Evolutionary conservation across 2,888 invertebrate species (phyloP).

Genomic region (Lissonota sp.): DNA sequence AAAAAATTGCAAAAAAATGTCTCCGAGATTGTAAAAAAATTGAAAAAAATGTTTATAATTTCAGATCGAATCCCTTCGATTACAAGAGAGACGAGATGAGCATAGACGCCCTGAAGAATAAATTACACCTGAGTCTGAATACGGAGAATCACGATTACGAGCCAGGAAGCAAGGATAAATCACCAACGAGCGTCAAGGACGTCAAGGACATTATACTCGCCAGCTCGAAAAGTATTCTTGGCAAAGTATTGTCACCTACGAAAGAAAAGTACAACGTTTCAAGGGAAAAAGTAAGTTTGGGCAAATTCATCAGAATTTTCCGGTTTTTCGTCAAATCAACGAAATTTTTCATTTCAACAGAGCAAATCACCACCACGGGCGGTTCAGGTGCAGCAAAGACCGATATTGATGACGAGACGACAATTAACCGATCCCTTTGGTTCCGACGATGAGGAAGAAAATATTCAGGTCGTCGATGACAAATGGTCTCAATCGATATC

Average conservation of each 20-base stretch:
- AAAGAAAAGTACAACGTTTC: constrained; percentile 86
- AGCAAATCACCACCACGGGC: constrained; percentile 83
- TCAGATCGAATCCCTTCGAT: constrained; percentile 82
- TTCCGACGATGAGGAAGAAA: constrained; percentile 90
- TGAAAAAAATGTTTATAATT: not conserved
- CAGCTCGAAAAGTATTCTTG: constrained; percentile 90
- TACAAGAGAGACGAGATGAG: constrained; percentile 80
- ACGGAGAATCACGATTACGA: constrained; percentile 80
- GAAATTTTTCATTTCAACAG: constrained; percentile 70
- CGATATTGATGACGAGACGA: constrained; percentile 91
- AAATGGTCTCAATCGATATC: constrained; percentile 81
- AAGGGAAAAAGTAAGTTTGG: constrained; percentile 82
- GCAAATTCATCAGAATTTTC: constrained; percentile 12
- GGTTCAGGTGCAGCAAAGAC: constrained; percentile 78
- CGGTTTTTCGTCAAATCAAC: not conserved
- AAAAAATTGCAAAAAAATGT: not conserved
- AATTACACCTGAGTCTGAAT: constrained; percentile 80
- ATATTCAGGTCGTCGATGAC: constrained; percentile 81
- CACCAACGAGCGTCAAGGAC: constrained; percentile 88
- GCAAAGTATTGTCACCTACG: constrained; percentile 91
- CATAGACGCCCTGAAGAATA: constrained; percentile 80
- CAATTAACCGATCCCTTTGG: constrained; percentile 96
- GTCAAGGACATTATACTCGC: constrained; percentile 89
- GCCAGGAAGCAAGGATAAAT: constrained; percentile 83
- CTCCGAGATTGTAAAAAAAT: not conserved